These are phyloP conservation scores for Rhabdornis inornatus DNA, from an alignment of 2,113 vertebrate genomes.

Conservation along the genomic window DNA sequence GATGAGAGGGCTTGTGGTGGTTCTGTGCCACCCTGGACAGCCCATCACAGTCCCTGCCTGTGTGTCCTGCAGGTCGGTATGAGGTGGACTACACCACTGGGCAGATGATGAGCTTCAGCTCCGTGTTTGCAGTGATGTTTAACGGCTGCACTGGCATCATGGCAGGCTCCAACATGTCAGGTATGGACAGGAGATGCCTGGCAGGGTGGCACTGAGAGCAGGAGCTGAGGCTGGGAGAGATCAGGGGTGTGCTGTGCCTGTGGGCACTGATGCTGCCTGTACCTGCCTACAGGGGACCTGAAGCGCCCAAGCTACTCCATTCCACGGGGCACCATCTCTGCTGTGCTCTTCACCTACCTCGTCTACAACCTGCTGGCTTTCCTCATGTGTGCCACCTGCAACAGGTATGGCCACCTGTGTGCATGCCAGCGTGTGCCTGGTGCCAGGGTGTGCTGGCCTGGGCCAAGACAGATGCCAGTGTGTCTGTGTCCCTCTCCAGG, in stretches of 20 bases:
- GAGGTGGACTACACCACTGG: not conserved
- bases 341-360: constrained; percentile 89
- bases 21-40: not conserved
- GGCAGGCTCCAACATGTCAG: constrained; percentile 50
- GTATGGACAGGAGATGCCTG: not conserved
- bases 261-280: not conserved
- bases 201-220: not conserved
- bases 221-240: not conserved
- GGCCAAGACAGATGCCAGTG: fast-evolving
- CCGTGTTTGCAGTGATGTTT: constrained; percentile 15
- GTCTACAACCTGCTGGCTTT: constrained; percentile 83
- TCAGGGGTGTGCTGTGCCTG: not conserved
- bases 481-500: constrained; percentile 41
- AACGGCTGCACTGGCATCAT: constrained; percentile 25
- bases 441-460: not conserved
- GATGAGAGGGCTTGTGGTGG: not conserved
- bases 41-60: not conserved
- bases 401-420: constrained; percentile 64
- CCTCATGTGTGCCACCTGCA: constrained; percentile 85
- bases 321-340: constrained; percentile 87
- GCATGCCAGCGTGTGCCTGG: not conserved
- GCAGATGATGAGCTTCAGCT: constrained; percentile 40
- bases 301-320: constrained; percentile 89
- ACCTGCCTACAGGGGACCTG: constrained; percentile 76
- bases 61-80: constrained; percentile 72